Conservation (phyloP, 1,140 invertebrate genomes). For the Drosophila kepulauana region DNA sequence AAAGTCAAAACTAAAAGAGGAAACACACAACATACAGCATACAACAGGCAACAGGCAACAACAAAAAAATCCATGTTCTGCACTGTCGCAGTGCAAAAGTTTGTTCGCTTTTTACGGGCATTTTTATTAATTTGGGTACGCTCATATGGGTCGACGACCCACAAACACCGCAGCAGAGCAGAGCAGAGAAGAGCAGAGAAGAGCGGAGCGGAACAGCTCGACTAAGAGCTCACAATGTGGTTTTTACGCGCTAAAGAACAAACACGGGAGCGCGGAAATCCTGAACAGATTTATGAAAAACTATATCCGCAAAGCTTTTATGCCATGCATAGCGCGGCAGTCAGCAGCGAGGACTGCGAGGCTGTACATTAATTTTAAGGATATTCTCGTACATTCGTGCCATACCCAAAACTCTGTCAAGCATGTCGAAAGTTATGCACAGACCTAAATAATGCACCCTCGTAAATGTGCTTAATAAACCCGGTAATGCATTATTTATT, state of each 20-base stretch:
- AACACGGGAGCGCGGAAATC: constrained; percentile 27
- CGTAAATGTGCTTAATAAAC: constrained; percentile 41
- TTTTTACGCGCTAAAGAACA: constrained; percentile 40
- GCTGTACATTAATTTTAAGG: constrained; percentile 37
- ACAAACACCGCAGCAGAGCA: background rate
- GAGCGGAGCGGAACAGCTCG: background rate
- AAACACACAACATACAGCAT: background rate
- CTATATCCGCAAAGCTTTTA: constrained; percentile 40
- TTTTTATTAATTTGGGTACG: constrained; percentile 56
- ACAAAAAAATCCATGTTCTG: background rate
- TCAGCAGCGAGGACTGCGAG: constrained; percentile 2
- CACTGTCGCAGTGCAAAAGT: constrained; percentile 17
- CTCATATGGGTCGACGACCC: constrained; percentile 22
- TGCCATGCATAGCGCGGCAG: background rate
- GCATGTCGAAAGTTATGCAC: constrained; percentile 19
- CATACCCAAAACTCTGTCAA: constrained; percentile 15
- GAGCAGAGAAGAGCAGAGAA: no score
- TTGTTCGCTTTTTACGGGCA: constrained; percentile 39
- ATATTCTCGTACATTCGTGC: constrained; percentile 15
- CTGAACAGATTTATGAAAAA: constrained; percentile 42
- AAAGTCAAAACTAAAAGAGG: constrained; percentile 10
- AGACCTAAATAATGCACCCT: constrained; percentile 5
- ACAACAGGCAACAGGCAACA: no score
- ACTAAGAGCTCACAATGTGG: constrained; percentile 48
- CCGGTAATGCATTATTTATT: constrained; percentile 38